phyloP scores from a whole-genome alignment of 2,888 invertebrate species.

The Pristionchus mayeri region DNA sequence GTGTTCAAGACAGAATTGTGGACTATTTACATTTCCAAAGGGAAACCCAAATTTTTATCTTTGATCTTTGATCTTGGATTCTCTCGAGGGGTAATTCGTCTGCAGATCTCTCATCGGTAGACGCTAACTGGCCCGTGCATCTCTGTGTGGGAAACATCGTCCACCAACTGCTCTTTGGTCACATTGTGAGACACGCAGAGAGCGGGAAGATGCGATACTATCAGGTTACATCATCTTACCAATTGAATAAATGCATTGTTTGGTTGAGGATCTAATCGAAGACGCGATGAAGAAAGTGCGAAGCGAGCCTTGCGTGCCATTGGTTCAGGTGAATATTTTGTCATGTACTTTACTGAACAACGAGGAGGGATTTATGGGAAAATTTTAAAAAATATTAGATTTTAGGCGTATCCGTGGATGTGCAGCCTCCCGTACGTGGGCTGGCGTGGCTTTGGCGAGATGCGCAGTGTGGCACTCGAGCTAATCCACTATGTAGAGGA shows the following conservation, averaged over 20 bases:
- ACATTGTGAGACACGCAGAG: constrained; percentile 24
- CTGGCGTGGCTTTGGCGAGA: constrained; percentile 42
- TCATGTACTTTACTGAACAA: neutral
- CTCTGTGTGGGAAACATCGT: constrained; percentile 49
- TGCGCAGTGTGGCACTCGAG: constrained; percentile 45
- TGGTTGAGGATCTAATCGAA: constrained; percentile 27
- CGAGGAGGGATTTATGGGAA: neutral
- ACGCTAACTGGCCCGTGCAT: constrained; percentile 50
- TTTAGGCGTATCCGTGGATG: constrained; percentile 49
- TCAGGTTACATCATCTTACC: no score
- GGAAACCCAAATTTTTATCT: no score
- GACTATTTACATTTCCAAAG: no score
- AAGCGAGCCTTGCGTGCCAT: constrained; percentile 36
- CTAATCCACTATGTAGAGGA: constrained; percentile 37
- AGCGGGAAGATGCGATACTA: constrained; percentile 41
- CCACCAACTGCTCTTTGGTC: constrained; percentile 47
- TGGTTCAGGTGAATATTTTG: constrained; percentile 22
- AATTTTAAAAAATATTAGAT: neutral
- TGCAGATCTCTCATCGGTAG: constrained; percentile 35
- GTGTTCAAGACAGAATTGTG: no score
- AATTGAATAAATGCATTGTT: no score
- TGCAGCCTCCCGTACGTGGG: constrained; percentile 40
- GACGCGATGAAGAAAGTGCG: constrained; percentile 48
- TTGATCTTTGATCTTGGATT: no score
- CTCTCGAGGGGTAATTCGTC: no score